Percentiles rank a stretch among this genome's conserved stretches.
phyloP scores from a whole-genome alignment of 2,113 vertebrate genomes.

The Corythornis cristatus region DNA sequence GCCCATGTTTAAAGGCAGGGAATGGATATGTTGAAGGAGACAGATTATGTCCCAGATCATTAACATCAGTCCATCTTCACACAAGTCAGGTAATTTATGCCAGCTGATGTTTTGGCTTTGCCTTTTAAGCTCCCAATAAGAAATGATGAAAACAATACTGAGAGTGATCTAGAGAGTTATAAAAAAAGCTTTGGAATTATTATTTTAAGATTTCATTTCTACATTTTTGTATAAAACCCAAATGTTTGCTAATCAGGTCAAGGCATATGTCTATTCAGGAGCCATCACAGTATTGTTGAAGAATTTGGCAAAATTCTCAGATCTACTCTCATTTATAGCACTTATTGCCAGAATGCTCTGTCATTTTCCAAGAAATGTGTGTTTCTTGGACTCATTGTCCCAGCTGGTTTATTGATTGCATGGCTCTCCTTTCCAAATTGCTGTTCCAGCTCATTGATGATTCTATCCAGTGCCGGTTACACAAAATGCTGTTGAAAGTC shows the following conservation, averaged over 20 bases:
- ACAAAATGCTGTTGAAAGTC: slow-evolving; percentile 44
- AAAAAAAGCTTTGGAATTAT: neutral
- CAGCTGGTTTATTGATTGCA: slow-evolving; percentile 61
- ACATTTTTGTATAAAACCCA: slow-evolving; percentile 10
- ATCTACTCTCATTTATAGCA: slow-evolving; percentile 20
- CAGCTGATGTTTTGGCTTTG: neutral
- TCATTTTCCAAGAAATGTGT: slow-evolving; percentile 72
- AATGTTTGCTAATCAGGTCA: slow-evolving; percentile 37
- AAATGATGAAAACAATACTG: slow-evolving; percentile 7
- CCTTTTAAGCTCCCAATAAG: slow-evolving; percentile 8
- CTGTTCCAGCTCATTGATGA: slow-evolving; percentile 64
- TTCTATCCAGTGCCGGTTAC: slow-evolving; percentile 34
- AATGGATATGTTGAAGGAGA: neutral
- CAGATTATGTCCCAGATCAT: neutral
- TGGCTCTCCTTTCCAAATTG: slow-evolving; percentile 54
- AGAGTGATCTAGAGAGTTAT: neutral
- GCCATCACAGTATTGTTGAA: slow-evolving; percentile 20
- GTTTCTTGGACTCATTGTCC: slow-evolving; percentile 52
- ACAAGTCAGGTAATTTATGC: neutral
- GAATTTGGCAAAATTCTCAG: slow-evolving; percentile 22
- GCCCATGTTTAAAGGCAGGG: neutral
- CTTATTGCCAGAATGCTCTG: slow-evolving; percentile 59
- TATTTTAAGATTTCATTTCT: slow-evolving; percentile 29
- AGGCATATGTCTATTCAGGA: slow-evolving; percentile 23
- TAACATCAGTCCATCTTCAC: neutral